Conservation (phyloP, 2,113 vertebrate genomes). For the Elephantulus edwardii region DNA sequence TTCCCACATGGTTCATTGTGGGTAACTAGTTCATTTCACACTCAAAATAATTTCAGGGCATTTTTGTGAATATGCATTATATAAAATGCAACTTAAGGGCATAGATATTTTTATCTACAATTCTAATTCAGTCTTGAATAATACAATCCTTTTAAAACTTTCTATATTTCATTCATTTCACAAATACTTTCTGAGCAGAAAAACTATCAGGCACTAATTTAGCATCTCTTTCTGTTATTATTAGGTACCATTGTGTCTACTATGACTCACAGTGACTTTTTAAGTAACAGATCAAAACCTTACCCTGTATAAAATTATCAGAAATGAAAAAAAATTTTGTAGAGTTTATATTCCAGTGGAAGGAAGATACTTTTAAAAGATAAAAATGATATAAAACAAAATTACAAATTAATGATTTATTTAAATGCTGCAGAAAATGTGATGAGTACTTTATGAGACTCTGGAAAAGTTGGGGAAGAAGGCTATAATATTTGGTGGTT, state of each 20-base stretch:
- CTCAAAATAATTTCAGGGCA: background rate
- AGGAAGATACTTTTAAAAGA: background rate
- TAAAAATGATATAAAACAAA: background rate
- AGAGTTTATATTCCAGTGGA: background rate
- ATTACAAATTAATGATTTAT: background rate
- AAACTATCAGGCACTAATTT: background rate
- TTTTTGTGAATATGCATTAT: background rate
- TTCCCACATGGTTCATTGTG: background rate
- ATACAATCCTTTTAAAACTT: background rate
- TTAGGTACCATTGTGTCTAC: too few relatives aligned
- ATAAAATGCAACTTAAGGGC: constrained; percentile 16
- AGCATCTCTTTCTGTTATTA: background rate
- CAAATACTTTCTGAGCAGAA: constrained; percentile 6
- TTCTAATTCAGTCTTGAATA: background rate
- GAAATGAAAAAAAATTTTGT: background rate
- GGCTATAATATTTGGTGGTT: background rate
- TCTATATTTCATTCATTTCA: background rate
- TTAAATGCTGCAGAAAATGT: background rate
- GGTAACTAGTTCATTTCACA: background rate
- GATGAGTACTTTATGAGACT: background rate
- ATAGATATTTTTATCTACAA: background rate
- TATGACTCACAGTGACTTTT: too few relatives aligned
- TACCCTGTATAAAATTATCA: constrained; percentile 1
- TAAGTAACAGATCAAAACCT: too few relatives aligned
- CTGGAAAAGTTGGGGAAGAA: background rate